A percentile compares a stretch with the other conserved stretches of the same genome.
phyloP scores from a whole-genome alignment of 2,888 invertebrate genomes.

The Gymnoscelis rufifasciata region DNA sequence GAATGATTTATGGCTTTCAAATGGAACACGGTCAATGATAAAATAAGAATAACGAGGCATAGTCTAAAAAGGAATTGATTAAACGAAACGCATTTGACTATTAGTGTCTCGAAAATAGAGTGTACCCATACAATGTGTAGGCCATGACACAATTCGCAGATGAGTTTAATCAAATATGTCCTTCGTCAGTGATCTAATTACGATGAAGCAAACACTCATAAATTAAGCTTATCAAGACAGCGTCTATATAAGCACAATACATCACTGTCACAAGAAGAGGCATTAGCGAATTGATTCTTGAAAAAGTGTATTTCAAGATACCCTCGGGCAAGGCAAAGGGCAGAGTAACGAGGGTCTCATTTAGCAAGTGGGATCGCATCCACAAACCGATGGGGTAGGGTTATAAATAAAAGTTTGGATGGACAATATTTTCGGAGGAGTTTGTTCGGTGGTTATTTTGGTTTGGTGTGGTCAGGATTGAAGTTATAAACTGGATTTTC shows the following conservation, averaged over 20 bases:
- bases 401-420: slow-evolving; percentile 12
- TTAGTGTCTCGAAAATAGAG: slow-evolving; percentile 18
- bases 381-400: slow-evolving; percentile 11
- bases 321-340: slow-evolving; percentile 14
- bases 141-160: slow-evolving; percentile 45
- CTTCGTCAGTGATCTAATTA: slow-evolving; percentile 53
- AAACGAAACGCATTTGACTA: background rate
- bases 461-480: background rate
- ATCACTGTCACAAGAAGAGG: slow-evolving; percentile 59
- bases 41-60: too few relatives aligned
- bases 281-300: slow-evolving; percentile 57
- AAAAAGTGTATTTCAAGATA: slow-evolving; percentile 31
- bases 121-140: slow-evolving; percentile 28
- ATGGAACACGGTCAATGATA: background rate
- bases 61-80: background rate
- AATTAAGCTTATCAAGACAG: slow-evolving; percentile 73
- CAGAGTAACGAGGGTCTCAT: slow-evolving; percentile 22
- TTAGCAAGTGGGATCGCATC: slow-evolving; percentile 19
- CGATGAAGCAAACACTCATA: slow-evolving; percentile 52
- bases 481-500: background rate
- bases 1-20: too few relatives aligned
- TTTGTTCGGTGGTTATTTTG: background rate
- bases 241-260: slow-evolving; percentile 61
- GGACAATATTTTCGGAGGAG: slow-evolving; percentile 5
- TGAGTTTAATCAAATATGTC: slow-evolving; percentile 38